phyloP scores from a whole-genome alignment of 1,140 invertebrate species.

The Drosophila repleta region DNA sequence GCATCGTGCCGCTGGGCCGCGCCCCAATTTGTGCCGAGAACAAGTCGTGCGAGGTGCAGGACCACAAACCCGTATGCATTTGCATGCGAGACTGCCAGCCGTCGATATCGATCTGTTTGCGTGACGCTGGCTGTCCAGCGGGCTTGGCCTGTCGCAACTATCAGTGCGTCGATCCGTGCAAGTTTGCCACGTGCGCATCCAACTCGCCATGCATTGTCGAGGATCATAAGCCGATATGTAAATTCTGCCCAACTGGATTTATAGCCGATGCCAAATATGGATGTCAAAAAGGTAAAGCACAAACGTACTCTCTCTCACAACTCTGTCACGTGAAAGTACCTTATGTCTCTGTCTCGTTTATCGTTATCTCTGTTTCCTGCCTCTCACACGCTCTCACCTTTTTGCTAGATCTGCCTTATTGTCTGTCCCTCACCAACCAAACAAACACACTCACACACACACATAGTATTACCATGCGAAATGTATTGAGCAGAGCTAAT shows the following conservation, averaged over 20 bases:
- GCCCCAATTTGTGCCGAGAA: constrained; percentile 89
- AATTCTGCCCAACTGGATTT: constrained; percentile 96
- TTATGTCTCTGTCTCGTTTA: constrained; percentile 65
- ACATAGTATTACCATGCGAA: constrained; percentile 34
- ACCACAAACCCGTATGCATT: constrained; percentile 93
- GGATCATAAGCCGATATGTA: constrained; percentile 96
- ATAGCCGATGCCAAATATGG: constrained; percentile 94
- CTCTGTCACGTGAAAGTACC: constrained; percentile 71
- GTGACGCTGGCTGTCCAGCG: constrained; percentile 93
- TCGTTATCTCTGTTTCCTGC: constrained; percentile 74
- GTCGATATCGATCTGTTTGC: constrained; percentile 93
- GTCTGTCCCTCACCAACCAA: constrained; percentile 56
- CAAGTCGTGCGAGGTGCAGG: constrained; percentile 93
- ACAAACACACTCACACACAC: constrained; percentile 15
- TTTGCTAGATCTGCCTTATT: constrained; percentile 70
- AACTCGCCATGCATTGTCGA: constrained; percentile 95
- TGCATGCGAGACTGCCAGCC: constrained; percentile 94
- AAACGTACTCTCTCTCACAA: constrained; percentile 73
- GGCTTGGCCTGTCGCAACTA: constrained; percentile 93
- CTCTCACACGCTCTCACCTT: constrained; percentile 74
- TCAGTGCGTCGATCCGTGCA: constrained; percentile 95
- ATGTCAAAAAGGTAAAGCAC: constrained; percentile 95
- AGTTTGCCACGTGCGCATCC: constrained; percentile 90
- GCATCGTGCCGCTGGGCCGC: constrained; percentile 86
- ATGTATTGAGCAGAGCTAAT: constrained; percentile 48